Base-by-base conservation (phyloP, 2,797 vertebrate species). In the Rhinophrynus dorsalis region DNA sequence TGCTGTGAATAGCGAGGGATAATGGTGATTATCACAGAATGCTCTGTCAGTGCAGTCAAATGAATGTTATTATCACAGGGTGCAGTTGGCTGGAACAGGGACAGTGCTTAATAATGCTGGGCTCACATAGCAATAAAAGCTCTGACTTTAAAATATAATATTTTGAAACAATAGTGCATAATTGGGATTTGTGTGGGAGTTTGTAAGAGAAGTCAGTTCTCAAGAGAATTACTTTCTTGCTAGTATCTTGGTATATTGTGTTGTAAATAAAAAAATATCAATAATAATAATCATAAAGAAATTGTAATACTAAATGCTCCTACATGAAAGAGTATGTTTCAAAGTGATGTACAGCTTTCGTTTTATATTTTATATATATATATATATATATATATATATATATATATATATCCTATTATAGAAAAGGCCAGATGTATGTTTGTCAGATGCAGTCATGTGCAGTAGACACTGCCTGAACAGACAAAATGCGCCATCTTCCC, bases 11-110 rank as follows among this genome's bases (percentile, higher is more conserved):
- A 18, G 18, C 15, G 27, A n/a, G 54, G 44, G 61, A 59, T 51
- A 52, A 56, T 44, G 42, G 54, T 65, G 24, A 73, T 73, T 65
- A 65, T 73, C 54, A 27, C 61, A 59, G 69, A 58, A 45, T 45
- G 38, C 18, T 44, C 13, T 57, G 26, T 50, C 9, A 17, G 42
- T 21, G 26, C 51, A 24, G 29, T 11, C 56, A 70, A 29, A 24
- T 21, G 50, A 42, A 26, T 13, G 32, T 35, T 50, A 40, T 54
- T 35, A 27, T 20, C 48, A 11, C 15, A 17, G 33, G 47, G 5
- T 35, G 32, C 23, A 26, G 11, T 30, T 11, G 7, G 33, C 48
- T 21, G 5, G 9, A 37, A 44, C 24, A 40, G n/a, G 55, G 32
- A 29, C 17, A 17, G 24, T 30, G 29, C 24, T 38, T 56, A 17